Evolutionary conservation across 2,113 vertebrate genomes (phyloP), one percentile per base, ranked within the genome.

Genomic region (Semnornis frantzii): DNA sequence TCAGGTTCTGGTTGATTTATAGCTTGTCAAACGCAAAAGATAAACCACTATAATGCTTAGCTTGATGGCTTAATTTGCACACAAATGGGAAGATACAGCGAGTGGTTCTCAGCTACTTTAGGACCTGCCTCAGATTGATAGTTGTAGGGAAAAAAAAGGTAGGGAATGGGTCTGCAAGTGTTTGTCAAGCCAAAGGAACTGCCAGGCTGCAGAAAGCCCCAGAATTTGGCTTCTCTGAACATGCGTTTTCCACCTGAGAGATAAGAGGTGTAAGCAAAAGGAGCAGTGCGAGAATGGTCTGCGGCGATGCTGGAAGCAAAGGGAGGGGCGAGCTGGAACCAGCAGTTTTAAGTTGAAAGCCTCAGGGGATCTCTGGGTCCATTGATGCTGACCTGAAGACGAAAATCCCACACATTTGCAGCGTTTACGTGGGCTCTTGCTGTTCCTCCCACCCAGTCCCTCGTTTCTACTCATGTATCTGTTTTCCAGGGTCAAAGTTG

Each of bases 371-470:
- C 62, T 9, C 87, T 72, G 50, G 10, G 16, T 88, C 59, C 69
- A 65, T 63, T 66, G 3, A 0, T 33, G 82, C 63, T 90, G 90
- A 96, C 87, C 87, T 95, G 82, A 93, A 78, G 66, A 50, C 0
- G 19, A 95, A 87, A 97, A 90, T 92, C 93, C 76, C 93, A 94
- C 75, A 77, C 65, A 46, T 72, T 84, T 50, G 44, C 80, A 86
- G 65, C 1, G 1, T 65, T 90, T 86, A 59, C 19, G 3, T 86
- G 80, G 90, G 62, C 55, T 91, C 44, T 48, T 88, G 72, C 80
- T 76, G 34, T 85, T 83, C 80, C 31, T 90, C 76, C 87, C 82
- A 65, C 69, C 87, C 85, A 85, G 82, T 72, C 91, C 85, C 90
- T 62, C 5, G 70, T 12, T 91, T 34, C 75, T 87, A 68, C 34